Base-by-base conservation (phyloP, 2,888 invertebrate species). In the Nephrotoma guestfalica region DNA sequence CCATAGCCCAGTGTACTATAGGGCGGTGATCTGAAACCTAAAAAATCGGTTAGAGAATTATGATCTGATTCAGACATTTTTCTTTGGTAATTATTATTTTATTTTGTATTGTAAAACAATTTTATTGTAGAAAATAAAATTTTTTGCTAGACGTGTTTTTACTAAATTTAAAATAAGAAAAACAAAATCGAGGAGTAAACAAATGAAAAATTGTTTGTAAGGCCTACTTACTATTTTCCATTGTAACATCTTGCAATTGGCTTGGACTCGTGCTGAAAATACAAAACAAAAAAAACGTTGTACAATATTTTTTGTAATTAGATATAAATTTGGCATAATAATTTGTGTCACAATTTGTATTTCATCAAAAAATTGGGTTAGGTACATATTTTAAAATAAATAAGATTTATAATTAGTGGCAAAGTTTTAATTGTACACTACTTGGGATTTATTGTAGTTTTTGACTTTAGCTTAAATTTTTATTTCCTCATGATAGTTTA, bases 211-310 rank as follows among this genome's bases (percentile, higher is more conserved):
- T 84, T 84, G n/a, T 84, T 41, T 84, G n/a, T 15, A 57, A 43
- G 87, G 90, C 91, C 91, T 89, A 91, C 91, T 91, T 71, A 89
- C 91, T 90, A 89, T 90, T 90, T 89, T 93, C 93, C 90, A 94
- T 90, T 85, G 94, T 94, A 90, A 94, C 94, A 92, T 95, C 95
- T 90, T 95, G 94, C 87, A 95, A 91, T 89, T 94, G 94, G 88
- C 94, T 93, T 18, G 95, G 95, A 90, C 94, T 95, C 86, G 94
- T 94, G 90, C 95, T 95, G 93, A 86, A 94, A 93, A 89, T 88
- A 90, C 89, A 89, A 89, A 30, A 88, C 88, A 88, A 88, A 88
- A 86, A 88, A 86, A 83, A 85, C 51, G 6, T 43, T 43, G 11
- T 6, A 43, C 11, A 9, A 9, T 71, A 71, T 30, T 71, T 71